Evolutionary conservation across 1,140 invertebrate genomes (phyloP).

Genomic region (Cydia splendana): DNA sequence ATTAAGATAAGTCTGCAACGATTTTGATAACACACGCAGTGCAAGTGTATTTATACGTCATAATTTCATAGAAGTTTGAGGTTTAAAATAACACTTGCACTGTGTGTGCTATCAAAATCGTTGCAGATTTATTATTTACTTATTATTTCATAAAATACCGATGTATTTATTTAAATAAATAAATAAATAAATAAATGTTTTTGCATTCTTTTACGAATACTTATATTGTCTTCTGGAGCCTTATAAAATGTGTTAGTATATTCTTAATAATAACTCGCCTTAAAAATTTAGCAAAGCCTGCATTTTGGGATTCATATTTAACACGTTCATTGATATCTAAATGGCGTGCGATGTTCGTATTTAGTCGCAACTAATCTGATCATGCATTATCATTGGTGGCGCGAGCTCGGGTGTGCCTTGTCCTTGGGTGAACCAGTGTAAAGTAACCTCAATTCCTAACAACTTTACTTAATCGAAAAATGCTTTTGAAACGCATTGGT

Average conservation of each 20-base stretch:
- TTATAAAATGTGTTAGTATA: not conserved
- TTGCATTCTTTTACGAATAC: not conserved
- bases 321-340: conserved; percentile 28
- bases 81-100: too few relatives aligned
- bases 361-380: conserved; percentile 14
- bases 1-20: too few relatives aligned
- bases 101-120: too few relatives aligned
- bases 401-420: not conserved
- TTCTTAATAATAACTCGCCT: conserved; percentile 1
- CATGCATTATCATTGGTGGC: not conserved
- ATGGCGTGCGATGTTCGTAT: conserved; percentile 20
- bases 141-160: too few relatives aligned
- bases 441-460: not conserved
- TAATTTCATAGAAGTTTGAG: too few relatives aligned
- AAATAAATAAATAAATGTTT: too few relatives aligned
- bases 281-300: not conserved
- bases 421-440: not conserved
- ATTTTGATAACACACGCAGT: too few relatives aligned
- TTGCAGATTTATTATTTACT: too few relatives aligned
- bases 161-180: too few relatives aligned
- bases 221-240: not conserved
- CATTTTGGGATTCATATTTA: conserved; percentile 8
- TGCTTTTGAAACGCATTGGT: not conserved
- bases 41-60: too few relatives aligned
- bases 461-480: not conserved